Base-by-base conservation (phyloP, 2,797 vertebrate genomes). In the Paratrypauchen microcephalus region DNA sequence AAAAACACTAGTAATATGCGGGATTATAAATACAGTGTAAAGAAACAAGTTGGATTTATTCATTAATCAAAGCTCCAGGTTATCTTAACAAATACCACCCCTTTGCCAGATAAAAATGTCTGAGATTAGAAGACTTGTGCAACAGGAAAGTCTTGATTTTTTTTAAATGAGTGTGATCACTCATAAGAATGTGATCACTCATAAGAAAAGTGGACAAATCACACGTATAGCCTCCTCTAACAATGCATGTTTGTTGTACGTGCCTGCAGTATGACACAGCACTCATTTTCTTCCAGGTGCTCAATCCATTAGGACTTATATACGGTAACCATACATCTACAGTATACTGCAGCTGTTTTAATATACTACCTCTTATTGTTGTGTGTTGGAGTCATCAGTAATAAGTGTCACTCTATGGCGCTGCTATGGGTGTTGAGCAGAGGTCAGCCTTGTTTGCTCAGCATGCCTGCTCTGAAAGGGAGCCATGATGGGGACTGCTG, bases 401-500 rank as follows among this genome's bases (percentile, higher is more conserved):
- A 76, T 82, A 83, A 81, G 74, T 86, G 79, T 79, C 87, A 78
- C 76, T 76, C 52, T 19, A 12, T 15, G 6, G 79, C 65, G 73
- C 71, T 76, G 72, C 70, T 72, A 71, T 73, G 67, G 79, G 70
- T 85, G 82, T 75, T 83, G 76, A 61, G 79, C 70, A 83, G 85
- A 87, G 85, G 87, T 87, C 81, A 83, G 79, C 66, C 78, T 71
- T 89, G 89, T 90, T 87, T 87, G 81, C 87, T 86, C 84, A 83
- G 83, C 85, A 76, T 79, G 79, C 48, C 65, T 56, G 67, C 76
- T 68, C 66, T 79, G 67, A 81, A 76, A 78, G 73, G 79, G 69
- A 82, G 79, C 81, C 83, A 75, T 85, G 83, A 83, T 86, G 81
- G 70, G 74, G 83, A 83, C 84, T 87, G 81, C 81, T 80, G 87